Base-by-base conservation (phyloP, 92 coral and sea anemone genomes). In the Porites evermanni region DNA sequence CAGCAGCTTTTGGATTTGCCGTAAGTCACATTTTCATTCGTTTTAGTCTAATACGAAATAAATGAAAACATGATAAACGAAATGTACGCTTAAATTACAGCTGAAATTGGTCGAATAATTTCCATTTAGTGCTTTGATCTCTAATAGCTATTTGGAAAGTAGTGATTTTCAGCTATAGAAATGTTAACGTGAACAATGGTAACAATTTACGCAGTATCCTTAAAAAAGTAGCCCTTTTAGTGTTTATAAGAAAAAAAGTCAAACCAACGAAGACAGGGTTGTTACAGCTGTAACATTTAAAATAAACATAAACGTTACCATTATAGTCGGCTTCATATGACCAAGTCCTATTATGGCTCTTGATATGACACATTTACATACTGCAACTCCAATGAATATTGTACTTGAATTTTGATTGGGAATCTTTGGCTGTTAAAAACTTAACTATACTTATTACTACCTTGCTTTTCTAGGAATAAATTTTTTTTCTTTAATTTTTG, bases 1-100 rank as follows among this genome's bases (percentile, higher is more conserved):
- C 89, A 21, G 87, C 94, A 13, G 94, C 94, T 13, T 91, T 91
- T 78, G 94, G 94, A 77, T 91, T 91, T 83, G 89, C 94, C 24
- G 94, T 91, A 87, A 87, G 94, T 68, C 2, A n/a, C 32, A 64
- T 72, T 19, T 71, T 12, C n/a, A 50, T n/a, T 75, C 19, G 8
- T 16, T 53, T 32, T 32, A 44, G 32, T 19, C 3, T 18, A 16
- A 3, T 21, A 8, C 11, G 59, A 12, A 73, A 11, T 23, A 1
- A 24, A 67, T 11, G 17, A 7, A 73, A 16, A 4, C 11, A 51
- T 44, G 19, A 4, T 73, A 12, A 32, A 12, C 12, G 11, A 32
- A 9, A 16, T 18, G 8, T 73, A 32, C 13, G 3, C 4, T 32
- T 32, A 32, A 32, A 32, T 32, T 32, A 32, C n/a, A n/a, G n/a